These are phyloP conservation scores for Callyntrura guangdongensis DNA, from an alignment of 2,888 invertebrate genomes.

Conservation along the genomic window DNA sequence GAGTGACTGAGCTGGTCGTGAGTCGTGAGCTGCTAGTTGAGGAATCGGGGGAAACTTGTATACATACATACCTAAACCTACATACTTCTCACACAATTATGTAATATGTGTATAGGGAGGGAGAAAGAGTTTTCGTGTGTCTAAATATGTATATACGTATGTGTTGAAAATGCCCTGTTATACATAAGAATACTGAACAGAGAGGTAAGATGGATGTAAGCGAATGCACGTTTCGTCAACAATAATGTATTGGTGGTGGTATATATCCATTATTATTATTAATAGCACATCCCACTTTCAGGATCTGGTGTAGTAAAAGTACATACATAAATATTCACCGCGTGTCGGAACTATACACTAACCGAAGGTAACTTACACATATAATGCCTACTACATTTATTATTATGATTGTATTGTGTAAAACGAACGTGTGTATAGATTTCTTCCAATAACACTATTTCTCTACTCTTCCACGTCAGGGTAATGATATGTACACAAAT, in stretches of 20 bases:
- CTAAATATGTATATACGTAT: conserved; percentile 19
- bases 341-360: neutral
- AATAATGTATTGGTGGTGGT: conserved; percentile 18
- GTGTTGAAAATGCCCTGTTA: neutral
- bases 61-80: neutral
- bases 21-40: conserved; percentile 56
- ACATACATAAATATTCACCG: conserved; percentile 55
- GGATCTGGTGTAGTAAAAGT: conserved; percentile 54
- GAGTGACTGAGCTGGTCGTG: conserved; percentile 71
- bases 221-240: conserved; percentile 29
- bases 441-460: neutral
- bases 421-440: neutral
- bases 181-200: neutral
- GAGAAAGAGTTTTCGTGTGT: neutral
- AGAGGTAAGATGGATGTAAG: conserved; percentile 11
- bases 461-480: too few species aligned
- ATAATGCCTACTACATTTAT: neutral
- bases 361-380: conserved; percentile 22
- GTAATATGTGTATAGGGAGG: neutral
- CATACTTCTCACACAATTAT: neutral
- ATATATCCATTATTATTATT: conserved; percentile 46
- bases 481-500: neutral
- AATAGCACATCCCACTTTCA: conserved; percentile 54
- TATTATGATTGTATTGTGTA: neutral
- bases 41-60: conserved; percentile 39